These are phyloP conservation scores for Vanessa cardui DNA, from an alignment of 2,888 invertebrate species.

Conservation along the genomic window DNA sequence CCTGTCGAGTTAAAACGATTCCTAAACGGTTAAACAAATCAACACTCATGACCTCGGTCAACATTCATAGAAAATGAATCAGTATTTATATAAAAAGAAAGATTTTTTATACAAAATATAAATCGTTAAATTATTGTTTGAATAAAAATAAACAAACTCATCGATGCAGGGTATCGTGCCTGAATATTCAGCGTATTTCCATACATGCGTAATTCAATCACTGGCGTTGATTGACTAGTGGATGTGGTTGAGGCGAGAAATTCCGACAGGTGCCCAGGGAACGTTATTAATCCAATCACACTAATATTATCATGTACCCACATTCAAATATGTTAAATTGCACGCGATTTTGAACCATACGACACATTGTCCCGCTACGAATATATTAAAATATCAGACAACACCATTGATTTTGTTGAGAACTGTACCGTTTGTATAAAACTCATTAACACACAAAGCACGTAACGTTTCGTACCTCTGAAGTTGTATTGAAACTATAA, in stretches of 20 bases:
- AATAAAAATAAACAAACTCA: not conserved
- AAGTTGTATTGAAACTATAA: conserved; percentile 25
- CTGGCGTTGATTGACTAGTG: conserved; percentile 16
- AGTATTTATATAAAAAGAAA: not conserved
- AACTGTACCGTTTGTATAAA: conserved; percentile 16
- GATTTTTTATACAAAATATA: not conserved
- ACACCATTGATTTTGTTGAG: not conserved
- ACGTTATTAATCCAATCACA: conserved; percentile 19
- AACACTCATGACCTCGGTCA: too few species aligned
- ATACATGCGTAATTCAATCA: conserved; percentile 18
- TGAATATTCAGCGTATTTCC: conserved; percentile 3
- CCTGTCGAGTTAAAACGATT: too few species aligned
- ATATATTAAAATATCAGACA: conserved; percentile 1
- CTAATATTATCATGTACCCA: conserved; percentile 13
- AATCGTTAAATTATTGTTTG: not conserved
- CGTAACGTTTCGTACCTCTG: conserved; percentile 14
- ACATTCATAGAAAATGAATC: too few species aligned
- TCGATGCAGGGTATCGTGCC: not conserved
- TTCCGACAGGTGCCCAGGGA: conserved; percentile 17
- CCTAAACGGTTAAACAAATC: too few species aligned
- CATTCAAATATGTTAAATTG: not conserved
- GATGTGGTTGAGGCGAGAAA: conserved; percentile 9
- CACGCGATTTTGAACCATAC: conserved; percentile 5
- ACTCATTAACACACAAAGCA: conserved; percentile 21
- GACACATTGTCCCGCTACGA: not conserved